A percentile compares a stretch with the other conserved stretches of the same genome.
Evolutionary conservation across 2,888 invertebrate genomes (phyloP).

Genomic region (Dascillus cervinus): DNA sequence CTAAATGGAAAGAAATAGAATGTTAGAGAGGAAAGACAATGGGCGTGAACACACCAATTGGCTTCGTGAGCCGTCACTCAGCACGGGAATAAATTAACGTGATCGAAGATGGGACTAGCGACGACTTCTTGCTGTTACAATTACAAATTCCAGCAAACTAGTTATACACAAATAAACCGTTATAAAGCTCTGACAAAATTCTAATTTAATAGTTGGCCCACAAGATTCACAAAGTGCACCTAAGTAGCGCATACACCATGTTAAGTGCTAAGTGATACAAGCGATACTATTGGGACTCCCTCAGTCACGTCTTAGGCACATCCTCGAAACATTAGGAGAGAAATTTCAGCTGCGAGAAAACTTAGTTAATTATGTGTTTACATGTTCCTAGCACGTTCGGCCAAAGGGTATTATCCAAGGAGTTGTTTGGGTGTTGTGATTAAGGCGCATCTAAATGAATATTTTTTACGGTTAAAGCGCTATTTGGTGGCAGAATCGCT

Average conservation of each 20-base stretch:
- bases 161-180: too few relatives aligned
- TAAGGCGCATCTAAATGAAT: too few relatives aligned
- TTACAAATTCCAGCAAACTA: too few relatives aligned
- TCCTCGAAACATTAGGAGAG: slow-evolving; percentile 32
- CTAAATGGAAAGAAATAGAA: slow-evolving; percentile 13
- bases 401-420: slow-evolving; percentile 19
- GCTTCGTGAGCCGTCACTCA: slow-evolving; percentile 23
- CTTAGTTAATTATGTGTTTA: slow-evolving; percentile 37
- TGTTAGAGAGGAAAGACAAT: slow-evolving; percentile 20
- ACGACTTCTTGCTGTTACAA: too few relatives aligned
- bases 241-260: too few relatives aligned
- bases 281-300: slow-evolving; percentile 37
- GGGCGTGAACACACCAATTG: slow-evolving; percentile 25
- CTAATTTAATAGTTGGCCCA: too few relatives aligned
- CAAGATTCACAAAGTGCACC: too few relatives aligned
- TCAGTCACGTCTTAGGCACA: slow-evolving; percentile 35
- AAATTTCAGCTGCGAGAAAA: slow-evolving; percentile 27
- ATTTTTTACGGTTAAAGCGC: too few relatives aligned
- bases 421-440: too few relatives aligned
- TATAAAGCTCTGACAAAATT: too few relatives aligned
- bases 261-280: slow-evolving; percentile 39
- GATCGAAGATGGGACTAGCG: slow-evolving; percentile 14
- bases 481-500: too few relatives aligned
- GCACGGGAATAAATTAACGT: slow-evolving; percentile 20
- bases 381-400: slow-evolving; percentile 26